Conservation (phyloP, 2,113 vertebrate species). For the Podarcis muralis region DNA sequence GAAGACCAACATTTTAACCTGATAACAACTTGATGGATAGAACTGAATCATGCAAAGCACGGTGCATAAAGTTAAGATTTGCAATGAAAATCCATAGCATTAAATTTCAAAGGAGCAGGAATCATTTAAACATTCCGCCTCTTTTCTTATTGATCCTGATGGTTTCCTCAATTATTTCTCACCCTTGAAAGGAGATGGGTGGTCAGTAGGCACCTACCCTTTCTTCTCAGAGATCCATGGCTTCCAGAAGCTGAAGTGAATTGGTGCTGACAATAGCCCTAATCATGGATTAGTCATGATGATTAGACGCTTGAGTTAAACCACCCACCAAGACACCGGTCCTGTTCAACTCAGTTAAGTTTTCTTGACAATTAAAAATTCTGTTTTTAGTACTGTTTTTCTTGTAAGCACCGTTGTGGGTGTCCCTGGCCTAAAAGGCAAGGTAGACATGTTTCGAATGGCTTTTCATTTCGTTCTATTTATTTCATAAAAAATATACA, state of each 20-base stretch:
- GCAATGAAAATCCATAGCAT: background rate
- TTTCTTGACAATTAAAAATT: no score
- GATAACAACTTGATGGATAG: background rate
- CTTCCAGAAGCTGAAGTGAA: background rate
- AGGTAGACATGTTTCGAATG: background rate
- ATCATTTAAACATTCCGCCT: background rate
- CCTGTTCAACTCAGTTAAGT: no score
- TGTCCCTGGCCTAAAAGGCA: background rate
- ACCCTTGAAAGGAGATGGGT: background rate
- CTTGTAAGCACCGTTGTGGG: background rate
- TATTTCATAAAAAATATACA: no score
- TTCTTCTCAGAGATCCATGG: background rate
- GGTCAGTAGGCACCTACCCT: background rate
- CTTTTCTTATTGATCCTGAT: background rate
- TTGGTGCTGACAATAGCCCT: background rate
- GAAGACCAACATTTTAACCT: background rate
- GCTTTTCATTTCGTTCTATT: no score
- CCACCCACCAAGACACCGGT: no score
- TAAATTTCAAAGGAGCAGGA: slow-evolving; percentile 7
- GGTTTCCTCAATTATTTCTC: slow-evolving; percentile 1
- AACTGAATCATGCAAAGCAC: background rate
- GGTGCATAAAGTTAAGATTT: slow-evolving; percentile 13
- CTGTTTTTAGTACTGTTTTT: background rate
- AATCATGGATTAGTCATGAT: no score
- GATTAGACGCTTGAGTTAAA: no score